Percentiles rank a stretch among this genome's conserved stretches.
These are phyloP conservation scores for Oreochromis tanganicae DNA, from an alignment of 2,113 vertebrate species.

Conservation along the genomic window DNA sequence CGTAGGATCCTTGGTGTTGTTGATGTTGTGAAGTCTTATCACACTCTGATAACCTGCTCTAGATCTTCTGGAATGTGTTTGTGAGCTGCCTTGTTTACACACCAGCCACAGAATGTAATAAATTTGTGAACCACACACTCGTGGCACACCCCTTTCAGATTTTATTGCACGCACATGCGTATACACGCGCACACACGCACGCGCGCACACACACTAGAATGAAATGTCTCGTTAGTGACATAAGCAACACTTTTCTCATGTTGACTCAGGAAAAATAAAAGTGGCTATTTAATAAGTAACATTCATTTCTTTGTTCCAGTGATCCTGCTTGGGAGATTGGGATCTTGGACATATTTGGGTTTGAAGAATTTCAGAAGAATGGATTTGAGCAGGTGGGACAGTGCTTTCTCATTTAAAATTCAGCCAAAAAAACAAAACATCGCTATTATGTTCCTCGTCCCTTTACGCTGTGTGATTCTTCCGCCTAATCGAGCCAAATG, in stretches of 20 bases:
- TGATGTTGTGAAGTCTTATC: conserved; percentile 41
- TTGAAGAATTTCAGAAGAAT: conserved; percentile 91
- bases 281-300: background rate
- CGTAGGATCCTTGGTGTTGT: conserved; percentile 25
- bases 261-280: background rate
- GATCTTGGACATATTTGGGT: conserved; percentile 91
- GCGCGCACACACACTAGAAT: background rate
- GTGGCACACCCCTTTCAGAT: conserved; percentile 10
- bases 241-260: background rate
- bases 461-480: background rate
- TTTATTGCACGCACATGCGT: background rate
- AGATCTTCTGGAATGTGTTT: conserved; percentile 50
- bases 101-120: conserved; percentile 7
- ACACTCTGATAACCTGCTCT: conserved; percentile 3
- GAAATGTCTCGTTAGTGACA: background rate
- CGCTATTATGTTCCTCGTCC: background rate
- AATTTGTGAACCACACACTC: background rate
- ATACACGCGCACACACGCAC: background rate
- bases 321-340: conserved; percentile 80
- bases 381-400: conserved; percentile 85
- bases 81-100: conserved; percentile 33
- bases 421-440: background rate
- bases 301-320: conserved; percentile 55
- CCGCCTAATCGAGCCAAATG: background rate
- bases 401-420: background rate